These are phyloP conservation scores for Xylocampa areola DNA, from an alignment of 2,888 invertebrate species.

Conservation along the genomic window DNA sequence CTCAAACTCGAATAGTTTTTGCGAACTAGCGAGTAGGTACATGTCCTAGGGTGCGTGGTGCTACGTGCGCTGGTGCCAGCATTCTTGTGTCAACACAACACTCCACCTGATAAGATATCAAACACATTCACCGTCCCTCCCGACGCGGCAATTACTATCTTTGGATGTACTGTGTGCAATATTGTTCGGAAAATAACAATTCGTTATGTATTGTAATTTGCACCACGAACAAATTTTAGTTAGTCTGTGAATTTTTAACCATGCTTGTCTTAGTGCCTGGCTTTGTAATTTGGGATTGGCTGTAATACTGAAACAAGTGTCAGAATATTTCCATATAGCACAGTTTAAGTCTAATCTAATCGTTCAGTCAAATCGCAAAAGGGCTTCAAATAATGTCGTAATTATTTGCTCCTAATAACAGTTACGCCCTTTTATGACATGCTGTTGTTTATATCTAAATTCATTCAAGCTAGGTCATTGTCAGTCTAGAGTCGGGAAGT, in stretches of 20 bases:
- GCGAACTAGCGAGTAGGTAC: neutral
- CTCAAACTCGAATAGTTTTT: neutral
- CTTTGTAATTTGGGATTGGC: neutral
- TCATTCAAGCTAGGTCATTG: too few relatives aligned
- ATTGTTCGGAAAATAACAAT: constrained; percentile 7
- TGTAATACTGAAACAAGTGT: neutral
- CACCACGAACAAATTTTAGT: neutral
- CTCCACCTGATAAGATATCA: constrained; percentile 37
- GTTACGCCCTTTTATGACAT: too few relatives aligned
- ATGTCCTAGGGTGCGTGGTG: too few relatives aligned
- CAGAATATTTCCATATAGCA: too few relatives aligned
- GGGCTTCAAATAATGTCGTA: too few relatives aligned
- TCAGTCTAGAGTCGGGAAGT: too few relatives aligned
- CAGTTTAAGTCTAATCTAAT: too few relatives aligned
- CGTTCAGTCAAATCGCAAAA: too few relatives aligned
- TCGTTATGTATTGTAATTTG: neutral
- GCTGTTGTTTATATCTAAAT: too few relatives aligned
- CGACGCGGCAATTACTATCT: constrained; percentile 2
- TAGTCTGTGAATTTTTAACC: neutral
- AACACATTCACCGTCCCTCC: constrained; percentile 8
- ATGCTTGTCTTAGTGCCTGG: constrained; percentile 5
- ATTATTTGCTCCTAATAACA: too few relatives aligned
- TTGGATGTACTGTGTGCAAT: constrained; percentile 24
- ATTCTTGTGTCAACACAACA: constrained; percentile 29
- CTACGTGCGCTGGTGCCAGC: neutral